phyloP scores from a whole-genome alignment of 2,113 vertebrate genomes.

The Syngnathus scovelli region DNA sequence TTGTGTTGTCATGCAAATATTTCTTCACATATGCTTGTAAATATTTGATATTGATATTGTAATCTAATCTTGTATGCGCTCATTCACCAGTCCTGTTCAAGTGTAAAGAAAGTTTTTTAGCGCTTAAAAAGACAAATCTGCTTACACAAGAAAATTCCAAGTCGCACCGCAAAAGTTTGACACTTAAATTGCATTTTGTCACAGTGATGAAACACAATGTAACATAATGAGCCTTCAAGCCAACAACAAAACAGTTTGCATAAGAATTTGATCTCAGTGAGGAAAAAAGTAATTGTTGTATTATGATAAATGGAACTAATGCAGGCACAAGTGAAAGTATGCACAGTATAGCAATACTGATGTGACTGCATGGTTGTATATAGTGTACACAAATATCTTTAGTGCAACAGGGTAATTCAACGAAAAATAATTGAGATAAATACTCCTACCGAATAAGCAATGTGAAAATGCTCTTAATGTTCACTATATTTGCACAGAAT shows the following conservation, averaged over 20 bases:
- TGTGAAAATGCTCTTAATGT: conserved; percentile 41
- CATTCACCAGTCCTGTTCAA: neutral
- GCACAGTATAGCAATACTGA: conserved; percentile 51
- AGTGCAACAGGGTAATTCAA: conserved; percentile 56
- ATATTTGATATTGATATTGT: conserved; percentile 1
- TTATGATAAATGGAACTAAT: conserved; percentile 46
- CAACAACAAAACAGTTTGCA: neutral
- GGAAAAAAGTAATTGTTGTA: conserved; percentile 29
- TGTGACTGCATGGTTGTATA: conserved; percentile 57
- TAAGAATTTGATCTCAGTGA: neutral
- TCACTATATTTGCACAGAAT: conserved; percentile 51
- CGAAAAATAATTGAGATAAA: conserved; percentile 26
- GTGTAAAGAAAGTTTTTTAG: neutral
- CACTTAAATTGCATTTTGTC: neutral
- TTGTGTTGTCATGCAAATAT: neutral
- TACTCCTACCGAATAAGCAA: conserved; percentile 25
- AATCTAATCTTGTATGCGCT: conserved; percentile 6
- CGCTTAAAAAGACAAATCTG: conserved; percentile 11
- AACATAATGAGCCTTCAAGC: neutral
- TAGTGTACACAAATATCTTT: conserved; percentile 68
- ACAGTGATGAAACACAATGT: neutral
- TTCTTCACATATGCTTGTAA: conserved; percentile 5
- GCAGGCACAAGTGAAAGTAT: conserved; percentile 67
- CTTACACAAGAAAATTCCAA: neutral
- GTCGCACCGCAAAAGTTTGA: neutral